Evolutionary conservation across 2,113 vertebrate genomes (phyloP).

Genomic region (Phalacrocorax aristotelis): DNA sequence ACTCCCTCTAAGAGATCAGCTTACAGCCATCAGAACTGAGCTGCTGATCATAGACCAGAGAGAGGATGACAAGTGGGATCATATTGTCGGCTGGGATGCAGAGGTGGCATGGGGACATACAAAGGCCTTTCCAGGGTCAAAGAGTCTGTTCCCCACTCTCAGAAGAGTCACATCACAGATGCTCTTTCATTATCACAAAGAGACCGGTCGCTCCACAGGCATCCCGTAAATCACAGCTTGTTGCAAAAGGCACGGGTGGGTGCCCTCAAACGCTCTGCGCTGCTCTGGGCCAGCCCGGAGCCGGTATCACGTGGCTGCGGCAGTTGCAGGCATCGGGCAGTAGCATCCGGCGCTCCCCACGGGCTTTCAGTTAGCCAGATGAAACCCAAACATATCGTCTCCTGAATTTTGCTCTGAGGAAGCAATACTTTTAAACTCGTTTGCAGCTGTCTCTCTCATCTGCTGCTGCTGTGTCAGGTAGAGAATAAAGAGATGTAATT

Average conservation of each 20-base stretch:
- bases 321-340: not conserved
- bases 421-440: not conserved
- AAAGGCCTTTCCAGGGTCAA: not conserved
- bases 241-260: not conserved
- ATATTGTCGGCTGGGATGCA: not conserved
- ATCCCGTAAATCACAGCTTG: not conserved
- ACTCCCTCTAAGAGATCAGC: not conserved
- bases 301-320: rapidly evolving
- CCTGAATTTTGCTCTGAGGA: not conserved
- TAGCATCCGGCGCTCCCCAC: not conserved
- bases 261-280: not conserved
- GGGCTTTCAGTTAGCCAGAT: not conserved
- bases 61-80: not conserved
- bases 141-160: not conserved
- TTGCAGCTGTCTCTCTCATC: not conserved
- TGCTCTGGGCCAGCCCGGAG: not conserved
- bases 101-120: not conserved
- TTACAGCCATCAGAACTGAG: not conserved
- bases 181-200: not conserved
- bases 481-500: not conserved
- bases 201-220: not conserved
- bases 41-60: not conserved
- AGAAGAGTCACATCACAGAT: not conserved
- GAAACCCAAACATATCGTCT: not conserved
- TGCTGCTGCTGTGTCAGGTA: not conserved